Conservation (phyloP, 2,113 vertebrate species). For the Datnioides undecimradiatus region DNA sequence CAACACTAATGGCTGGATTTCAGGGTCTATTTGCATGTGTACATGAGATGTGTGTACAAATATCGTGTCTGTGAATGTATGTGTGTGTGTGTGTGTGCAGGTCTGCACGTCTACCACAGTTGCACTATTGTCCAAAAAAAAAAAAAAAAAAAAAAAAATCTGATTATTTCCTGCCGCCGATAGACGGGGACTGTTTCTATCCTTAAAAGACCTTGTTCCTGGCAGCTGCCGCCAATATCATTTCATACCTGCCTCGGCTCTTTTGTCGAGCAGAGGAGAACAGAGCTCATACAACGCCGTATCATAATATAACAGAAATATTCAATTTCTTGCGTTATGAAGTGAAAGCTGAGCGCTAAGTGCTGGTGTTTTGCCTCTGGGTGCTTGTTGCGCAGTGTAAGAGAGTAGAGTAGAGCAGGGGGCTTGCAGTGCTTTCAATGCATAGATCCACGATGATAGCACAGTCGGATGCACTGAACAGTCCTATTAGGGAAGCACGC, state of each 20-base stretch:
- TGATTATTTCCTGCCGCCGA: slow-evolving; percentile 24
- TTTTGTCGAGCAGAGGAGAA: slow-evolving; percentile 10
- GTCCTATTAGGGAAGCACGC: not conserved
- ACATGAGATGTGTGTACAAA: slow-evolving; percentile 11
- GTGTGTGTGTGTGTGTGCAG: not conserved
- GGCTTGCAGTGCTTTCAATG: not conserved
- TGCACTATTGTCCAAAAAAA: not conserved
- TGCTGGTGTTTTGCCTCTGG: slow-evolving; percentile 3
- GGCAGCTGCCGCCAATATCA: not conserved
- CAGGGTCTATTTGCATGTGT: slow-evolving; percentile 47
- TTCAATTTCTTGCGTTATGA: slow-evolving; percentile 6
- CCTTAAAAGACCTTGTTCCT: slow-evolving; percentile 23
- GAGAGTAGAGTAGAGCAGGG: not conserved
- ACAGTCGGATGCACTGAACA: not conserved
- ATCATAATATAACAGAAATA: not conserved
- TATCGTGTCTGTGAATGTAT: slow-evolving; percentile 10
- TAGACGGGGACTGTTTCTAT: slow-evolving; percentile 10
- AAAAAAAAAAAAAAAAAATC: not conserved
- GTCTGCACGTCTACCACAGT: not conserved
- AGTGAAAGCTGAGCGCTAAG: slow-evolving; percentile 22
- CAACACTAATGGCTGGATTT: slow-evolving; percentile 55
- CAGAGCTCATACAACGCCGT: not conserved
- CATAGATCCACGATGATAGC: not conserved
- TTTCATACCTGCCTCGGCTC: not conserved
- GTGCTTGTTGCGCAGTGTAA: not conserved